These are phyloP conservation scores for Poecilia latipinna DNA, from an alignment of 2,113 vertebrate species.

Conservation along the genomic window DNA sequence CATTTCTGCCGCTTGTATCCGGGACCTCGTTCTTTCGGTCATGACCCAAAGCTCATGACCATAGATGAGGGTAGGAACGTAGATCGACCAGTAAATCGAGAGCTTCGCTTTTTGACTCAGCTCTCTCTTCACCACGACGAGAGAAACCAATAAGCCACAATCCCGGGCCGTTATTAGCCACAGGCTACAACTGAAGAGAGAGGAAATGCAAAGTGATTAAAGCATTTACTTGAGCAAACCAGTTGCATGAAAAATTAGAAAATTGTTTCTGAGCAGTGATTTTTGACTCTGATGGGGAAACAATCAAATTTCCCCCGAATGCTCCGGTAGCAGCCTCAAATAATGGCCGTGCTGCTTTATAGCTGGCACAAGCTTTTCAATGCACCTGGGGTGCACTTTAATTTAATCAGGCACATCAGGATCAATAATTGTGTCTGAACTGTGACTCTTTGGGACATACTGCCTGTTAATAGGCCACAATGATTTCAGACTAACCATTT, in stretches of 20 bases:
- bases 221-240: constrained; percentile 9
- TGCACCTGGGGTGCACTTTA: constrained; percentile 69
- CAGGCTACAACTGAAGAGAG: constrained; percentile 4
- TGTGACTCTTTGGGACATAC: constrained; percentile 55
- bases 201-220: constrained; percentile 43
- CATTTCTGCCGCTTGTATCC: no score
- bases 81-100: no score
- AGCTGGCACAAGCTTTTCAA: constrained; percentile 58
- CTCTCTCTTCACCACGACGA: no score
- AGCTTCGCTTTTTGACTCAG: no score
- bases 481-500: constrained; percentile 56
- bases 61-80: no score
- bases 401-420: constrained; percentile 69
- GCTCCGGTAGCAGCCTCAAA: constrained; percentile 41
- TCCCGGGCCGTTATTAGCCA: constrained; percentile 16
- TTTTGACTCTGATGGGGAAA: constrained; percentile 35
- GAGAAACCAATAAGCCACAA: constrained; percentile 20
- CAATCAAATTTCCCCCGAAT: constrained; percentile 56
- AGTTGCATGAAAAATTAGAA: constrained; percentile 28
- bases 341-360: constrained; percentile 57
- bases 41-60: no score
- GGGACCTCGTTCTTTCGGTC: no score
- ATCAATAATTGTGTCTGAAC: constrained; percentile 71
- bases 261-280: constrained; percentile 20
- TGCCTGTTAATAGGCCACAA: constrained; percentile 53